Base-by-base conservation (phyloP, 1,140 invertebrate species). In the Diuraphis noxia region DNA sequence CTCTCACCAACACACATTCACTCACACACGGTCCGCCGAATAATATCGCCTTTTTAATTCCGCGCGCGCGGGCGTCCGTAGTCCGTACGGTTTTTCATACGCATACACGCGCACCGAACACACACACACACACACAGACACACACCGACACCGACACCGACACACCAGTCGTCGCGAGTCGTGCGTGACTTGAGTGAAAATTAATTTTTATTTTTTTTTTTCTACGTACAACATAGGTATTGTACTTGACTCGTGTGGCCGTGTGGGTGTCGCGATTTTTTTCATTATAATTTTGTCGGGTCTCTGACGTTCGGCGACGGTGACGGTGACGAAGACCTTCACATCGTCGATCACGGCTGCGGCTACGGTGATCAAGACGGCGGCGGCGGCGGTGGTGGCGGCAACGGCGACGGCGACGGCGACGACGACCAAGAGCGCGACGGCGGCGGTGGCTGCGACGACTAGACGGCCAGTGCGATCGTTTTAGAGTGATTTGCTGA, bases 11-110 rank as follows among this genome's bases (percentile, higher is more conserved):
- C 56, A 63, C 87, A 43, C 88, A 2, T 40, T 40, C 25, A 82
- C 81, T 63, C 56, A 17, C 5, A n/a, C 72, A 56, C 77, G 41
- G 49, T 56, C 49, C 86, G 52, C 49, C 49, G 86, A 63, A 40
- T 63, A 88, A 88, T 88, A 88, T 88, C 86, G 86, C 86, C 49
- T 88, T 88, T 88, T 88, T 88, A 88, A 88, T 81, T 82, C 34
- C 63, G 41, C 72, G 30, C 72, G 72, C 89, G 89, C 89, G 89
- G 77, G 43, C 89, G 77, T 91, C 30, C 89, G 89, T 82, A 25
- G 77, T 82, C 30, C 89, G 77, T 91, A 36, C 34, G 85, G 85
- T 86, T 86, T 86, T 84, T 52, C 43, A 36, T 49, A 86, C 84
- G 41, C 34, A 87, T 49, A 84, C 82, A 84, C 82, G 41, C 82